phyloP scores from a whole-genome alignment of 2,888 invertebrate species.

The Ophonus ardosiacus region DNA sequence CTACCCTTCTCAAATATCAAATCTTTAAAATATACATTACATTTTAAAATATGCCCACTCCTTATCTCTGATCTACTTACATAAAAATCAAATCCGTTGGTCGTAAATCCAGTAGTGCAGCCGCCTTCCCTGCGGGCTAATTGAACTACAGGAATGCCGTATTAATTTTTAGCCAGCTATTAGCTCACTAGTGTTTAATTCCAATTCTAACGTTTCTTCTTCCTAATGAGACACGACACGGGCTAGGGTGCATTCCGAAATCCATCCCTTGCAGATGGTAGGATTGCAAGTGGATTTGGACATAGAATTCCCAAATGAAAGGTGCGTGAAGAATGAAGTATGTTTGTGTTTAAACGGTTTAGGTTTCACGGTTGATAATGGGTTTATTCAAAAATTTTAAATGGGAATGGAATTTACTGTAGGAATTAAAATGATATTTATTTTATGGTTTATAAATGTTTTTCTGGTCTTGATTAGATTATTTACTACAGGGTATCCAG shows the following conservation, averaged over 20 bases:
- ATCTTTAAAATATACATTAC: neutral
- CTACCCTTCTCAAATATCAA: neutral
- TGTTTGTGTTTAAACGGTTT: neutral
- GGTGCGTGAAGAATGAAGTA: slow-evolving; percentile 8
- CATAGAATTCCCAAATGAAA: slow-evolving; percentile 35
- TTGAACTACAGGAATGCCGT: slow-evolving; percentile 24
- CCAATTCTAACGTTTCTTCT: slow-evolving; percentile 14
- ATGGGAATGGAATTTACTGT: neutral
- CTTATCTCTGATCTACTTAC: slow-evolving; percentile 7
- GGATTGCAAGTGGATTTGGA: neutral
- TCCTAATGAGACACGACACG: slow-evolving; percentile 40
- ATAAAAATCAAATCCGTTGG: slow-evolving; percentile 34
- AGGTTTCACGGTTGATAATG: neutral
- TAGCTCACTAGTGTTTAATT: slow-evolving; percentile 13
- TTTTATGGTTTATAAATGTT: neutral
- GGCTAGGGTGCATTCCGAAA: neutral
- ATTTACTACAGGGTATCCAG: too few species aligned
- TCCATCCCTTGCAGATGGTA: slow-evolving; percentile 16
- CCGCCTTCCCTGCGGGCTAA: slow-evolving; percentile 19
- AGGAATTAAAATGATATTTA: neutral
- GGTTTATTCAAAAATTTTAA: slow-evolving; percentile 4
- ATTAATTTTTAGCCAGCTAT: slow-evolving; percentile 46
- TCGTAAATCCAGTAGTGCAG: slow-evolving; percentile 23
- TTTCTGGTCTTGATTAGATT: too few species aligned
- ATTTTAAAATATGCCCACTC: neutral